A percentile compares a stretch with the other conserved stretches of the same genome.
Evolutionary conservation across 2,888 invertebrate species (phyloP).

Genomic region (Melinopterus prodromus): DNA sequence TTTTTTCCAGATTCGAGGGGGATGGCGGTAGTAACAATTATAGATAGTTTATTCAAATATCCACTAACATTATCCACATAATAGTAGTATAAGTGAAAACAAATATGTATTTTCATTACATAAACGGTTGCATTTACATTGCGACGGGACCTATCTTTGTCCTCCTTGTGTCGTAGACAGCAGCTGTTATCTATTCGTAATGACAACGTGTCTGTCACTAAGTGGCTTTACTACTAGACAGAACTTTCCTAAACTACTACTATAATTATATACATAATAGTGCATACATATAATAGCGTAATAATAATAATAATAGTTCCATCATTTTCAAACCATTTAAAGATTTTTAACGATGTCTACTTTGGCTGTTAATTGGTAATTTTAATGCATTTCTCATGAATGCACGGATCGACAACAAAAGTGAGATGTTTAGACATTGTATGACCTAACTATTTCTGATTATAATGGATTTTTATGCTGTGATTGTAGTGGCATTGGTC

Average conservation of each 20-base stretch:
- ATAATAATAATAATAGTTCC: conserved; percentile 23
- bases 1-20: conserved; percentile 46
- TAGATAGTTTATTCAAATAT: conserved; percentile 28
- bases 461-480: conserved; percentile 55
- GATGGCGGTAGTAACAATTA: conserved; percentile 32
- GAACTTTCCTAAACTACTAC: conserved; percentile 28
- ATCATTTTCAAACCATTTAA: conserved; percentile 14
- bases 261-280: conserved; percentile 25
- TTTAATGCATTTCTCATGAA: conserved; percentile 58
- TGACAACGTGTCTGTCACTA: conserved; percentile 36
- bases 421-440: conserved; percentile 61
- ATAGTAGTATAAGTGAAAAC: neutral
- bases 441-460: conserved; percentile 54
- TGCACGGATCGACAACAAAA: conserved; percentile 62
- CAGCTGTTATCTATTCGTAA: conserved; percentile 19
- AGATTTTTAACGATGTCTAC: conserved; percentile 50
- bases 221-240: conserved; percentile 41
- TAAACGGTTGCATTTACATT: conserved; percentile 27
- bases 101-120: conserved; percentile 32
- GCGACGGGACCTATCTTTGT: conserved; percentile 17
- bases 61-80: conserved; percentile 11
- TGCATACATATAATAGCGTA: conserved; percentile 23
- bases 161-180: neutral
- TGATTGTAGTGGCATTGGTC: conserved; percentile 53
- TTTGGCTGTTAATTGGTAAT: conserved; percentile 60